These are phyloP conservation scores for Apodemus speciosus DNA, from an alignment of 2,113 vertebrate species.

Conservation along the genomic window DNA sequence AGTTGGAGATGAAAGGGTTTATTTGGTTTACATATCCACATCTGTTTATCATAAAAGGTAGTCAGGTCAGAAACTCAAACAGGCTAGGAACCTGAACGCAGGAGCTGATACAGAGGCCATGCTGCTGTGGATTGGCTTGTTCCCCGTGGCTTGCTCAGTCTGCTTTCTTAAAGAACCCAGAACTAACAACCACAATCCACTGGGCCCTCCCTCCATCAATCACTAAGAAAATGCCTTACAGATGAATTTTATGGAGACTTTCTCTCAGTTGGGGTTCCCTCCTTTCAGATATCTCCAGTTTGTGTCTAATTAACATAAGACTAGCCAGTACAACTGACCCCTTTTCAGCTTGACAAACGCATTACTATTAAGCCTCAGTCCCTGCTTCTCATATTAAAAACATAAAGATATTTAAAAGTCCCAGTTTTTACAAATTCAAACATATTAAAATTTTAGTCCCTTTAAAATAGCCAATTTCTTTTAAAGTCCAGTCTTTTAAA, in stretches of 20 bases:
- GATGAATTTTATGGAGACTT: background rate
- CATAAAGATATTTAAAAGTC: background rate
- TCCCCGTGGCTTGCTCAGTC: background rate
- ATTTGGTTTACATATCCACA: too few species aligned
- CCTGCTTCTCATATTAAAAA: background rate
- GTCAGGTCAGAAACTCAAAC: background rate
- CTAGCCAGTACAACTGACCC: too few species aligned
- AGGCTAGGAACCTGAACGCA: too few species aligned
- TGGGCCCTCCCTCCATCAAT: background rate
- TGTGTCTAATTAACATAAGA: background rate
- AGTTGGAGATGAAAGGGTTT: background rate
- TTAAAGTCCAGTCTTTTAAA: background rate
- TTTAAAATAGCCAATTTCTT: background rate
- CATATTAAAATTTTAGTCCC: background rate
- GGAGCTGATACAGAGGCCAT: too few species aligned
- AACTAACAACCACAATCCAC: background rate
- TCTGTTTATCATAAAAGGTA: background rate
- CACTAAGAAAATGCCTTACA: background rate
- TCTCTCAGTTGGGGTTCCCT: background rate
- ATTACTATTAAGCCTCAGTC: background rate
- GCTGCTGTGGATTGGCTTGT: background rate
- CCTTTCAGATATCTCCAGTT: background rate
- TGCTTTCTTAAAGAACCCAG: background rate
- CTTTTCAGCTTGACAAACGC: too few species aligned
- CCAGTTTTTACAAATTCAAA: background rate